A percentile compares a stretch with the other conserved stretches of the same genome.
phyloP scores from a whole-genome alignment of 2,888 invertebrate species.

The Noctua janthina region DNA sequence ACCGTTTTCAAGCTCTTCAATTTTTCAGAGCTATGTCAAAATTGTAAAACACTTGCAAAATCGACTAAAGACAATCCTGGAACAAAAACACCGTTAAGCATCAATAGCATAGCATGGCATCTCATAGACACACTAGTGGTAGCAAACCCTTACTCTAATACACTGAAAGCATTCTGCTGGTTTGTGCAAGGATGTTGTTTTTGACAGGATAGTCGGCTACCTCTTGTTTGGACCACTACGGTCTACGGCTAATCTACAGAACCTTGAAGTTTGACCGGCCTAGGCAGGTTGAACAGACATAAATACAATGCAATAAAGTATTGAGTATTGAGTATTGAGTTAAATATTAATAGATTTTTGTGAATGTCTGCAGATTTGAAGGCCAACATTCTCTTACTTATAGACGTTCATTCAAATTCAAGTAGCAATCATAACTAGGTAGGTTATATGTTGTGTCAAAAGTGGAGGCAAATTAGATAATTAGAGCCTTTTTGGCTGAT shows the following conservation, averaged over 20 bases:
- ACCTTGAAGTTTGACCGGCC: slow-evolving; percentile 16
- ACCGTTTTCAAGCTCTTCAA: not conserved
- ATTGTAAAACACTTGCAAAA: not conserved
- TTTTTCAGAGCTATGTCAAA: not conserved
- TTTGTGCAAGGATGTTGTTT: slow-evolving; percentile 42
- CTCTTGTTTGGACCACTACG: slow-evolving; percentile 43
- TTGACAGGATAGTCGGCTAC: slow-evolving; percentile 44
- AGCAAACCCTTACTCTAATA: slow-evolving; percentile 31
- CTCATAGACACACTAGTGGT: not conserved
- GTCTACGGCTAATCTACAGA: slow-evolving; percentile 28
- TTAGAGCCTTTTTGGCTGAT: not conserved
- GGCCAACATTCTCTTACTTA: not conserved
- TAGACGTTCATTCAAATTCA: not conserved
- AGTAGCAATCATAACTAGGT: not conserved
- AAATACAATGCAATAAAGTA: too few relatives aligned
- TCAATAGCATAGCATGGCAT: slow-evolving; percentile 16
- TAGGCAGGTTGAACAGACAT: slow-evolving; percentile 2
- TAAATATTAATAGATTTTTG: slow-evolving; percentile 8
- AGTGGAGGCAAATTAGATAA: not conserved
- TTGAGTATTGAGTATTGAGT: too few relatives aligned
- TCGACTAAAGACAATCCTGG: not conserved
- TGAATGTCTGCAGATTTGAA: not conserved
- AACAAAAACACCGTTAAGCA: not conserved
- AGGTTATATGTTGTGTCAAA: not conserved
- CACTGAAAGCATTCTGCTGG: slow-evolving; percentile 23